These are phyloP conservation scores for Cebus imitator DNA, from an alignment of 2,113 vertebrate species.

Conservation along the genomic window DNA sequence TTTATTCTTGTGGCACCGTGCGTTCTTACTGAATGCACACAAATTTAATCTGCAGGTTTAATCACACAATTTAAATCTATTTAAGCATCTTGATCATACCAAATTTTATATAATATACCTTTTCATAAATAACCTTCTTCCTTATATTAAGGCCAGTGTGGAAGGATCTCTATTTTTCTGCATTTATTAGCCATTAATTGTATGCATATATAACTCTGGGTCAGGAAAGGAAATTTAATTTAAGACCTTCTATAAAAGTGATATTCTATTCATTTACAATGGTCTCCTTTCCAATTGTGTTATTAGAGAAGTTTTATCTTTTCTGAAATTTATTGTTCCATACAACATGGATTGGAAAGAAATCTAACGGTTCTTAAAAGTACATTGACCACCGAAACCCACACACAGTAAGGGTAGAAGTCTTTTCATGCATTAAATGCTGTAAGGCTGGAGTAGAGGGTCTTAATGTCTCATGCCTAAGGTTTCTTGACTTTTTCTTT, in stretches of 20 bases:
- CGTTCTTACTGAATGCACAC: background rate
- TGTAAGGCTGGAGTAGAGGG: background rate
- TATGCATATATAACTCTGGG: slow-evolving; percentile 33
- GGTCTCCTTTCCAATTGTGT: slow-evolving; percentile 8
- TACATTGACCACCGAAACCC: background rate
- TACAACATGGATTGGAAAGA: background rate
- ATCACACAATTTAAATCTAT: slow-evolving; percentile 28
- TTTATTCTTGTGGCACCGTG: background rate
- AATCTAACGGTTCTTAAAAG: background rate
- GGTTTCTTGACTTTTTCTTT: background rate
- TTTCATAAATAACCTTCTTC: slow-evolving; percentile 49
- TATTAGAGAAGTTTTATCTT: slow-evolving; percentile 25
- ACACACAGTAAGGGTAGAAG: background rate
- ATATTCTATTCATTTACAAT: slow-evolving; percentile 42
- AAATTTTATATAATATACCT: background rate
- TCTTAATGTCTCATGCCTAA: background rate
- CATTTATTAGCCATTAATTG: slow-evolving; percentile 53
- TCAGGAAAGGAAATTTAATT: slow-evolving; percentile 58
- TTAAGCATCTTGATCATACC: background rate
- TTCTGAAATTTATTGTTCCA: background rate
- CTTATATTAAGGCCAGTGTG: background rate
- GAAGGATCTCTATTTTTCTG: background rate
- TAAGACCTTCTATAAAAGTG: slow-evolving; percentile 49
- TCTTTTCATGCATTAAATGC: background rate
- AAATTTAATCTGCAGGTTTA: slow-evolving; percentile 32